Conservation (phyloP, 2,113 vertebrate genomes). For the Centrocercus urophasianus region DNA sequence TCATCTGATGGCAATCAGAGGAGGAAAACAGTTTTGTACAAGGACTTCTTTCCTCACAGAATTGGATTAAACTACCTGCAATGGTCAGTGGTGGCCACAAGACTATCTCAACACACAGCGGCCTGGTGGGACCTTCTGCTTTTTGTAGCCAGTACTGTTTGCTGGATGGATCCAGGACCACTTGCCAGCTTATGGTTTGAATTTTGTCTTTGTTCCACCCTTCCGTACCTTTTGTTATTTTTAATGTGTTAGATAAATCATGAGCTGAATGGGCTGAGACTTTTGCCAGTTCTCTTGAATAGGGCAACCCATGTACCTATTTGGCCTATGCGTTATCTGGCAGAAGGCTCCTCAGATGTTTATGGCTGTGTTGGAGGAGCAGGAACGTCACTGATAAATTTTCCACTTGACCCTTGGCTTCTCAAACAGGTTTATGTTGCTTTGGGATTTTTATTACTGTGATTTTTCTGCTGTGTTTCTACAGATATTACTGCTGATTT, state of each 20-base stretch:
- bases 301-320: not conserved
- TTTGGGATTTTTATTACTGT: conserved; percentile 20
- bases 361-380: not conserved
- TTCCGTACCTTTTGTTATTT: conserved; percentile 2
- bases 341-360: not conserved
- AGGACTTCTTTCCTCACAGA: not conserved
- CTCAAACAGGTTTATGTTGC: conserved; percentile 18
- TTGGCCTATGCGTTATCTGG: not conserved
- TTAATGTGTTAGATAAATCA: conserved; percentile 18
- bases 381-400: not conserved
- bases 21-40: not conserved
- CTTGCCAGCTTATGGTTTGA: conserved; percentile 58
- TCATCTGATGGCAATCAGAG: conserved; percentile 36
- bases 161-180: conserved; percentile 62
- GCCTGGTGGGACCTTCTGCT: conserved; percentile 12
- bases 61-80: conserved; percentile 7
- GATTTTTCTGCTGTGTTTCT: conserved; percentile 24
- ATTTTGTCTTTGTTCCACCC: conserved; percentile 47
- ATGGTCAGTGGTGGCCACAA: not conserved
- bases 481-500: conserved; percentile 45
- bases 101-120: not conserved
- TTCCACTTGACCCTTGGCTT: not conserved
- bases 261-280: not conserved
- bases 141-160: conserved; percentile 46
- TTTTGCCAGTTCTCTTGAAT: not conserved